These are phyloP conservation scores for Stylophora pistillata DNA, from an alignment of 64 coral and sea anemone genomes.

Conservation along the genomic window DNA sequence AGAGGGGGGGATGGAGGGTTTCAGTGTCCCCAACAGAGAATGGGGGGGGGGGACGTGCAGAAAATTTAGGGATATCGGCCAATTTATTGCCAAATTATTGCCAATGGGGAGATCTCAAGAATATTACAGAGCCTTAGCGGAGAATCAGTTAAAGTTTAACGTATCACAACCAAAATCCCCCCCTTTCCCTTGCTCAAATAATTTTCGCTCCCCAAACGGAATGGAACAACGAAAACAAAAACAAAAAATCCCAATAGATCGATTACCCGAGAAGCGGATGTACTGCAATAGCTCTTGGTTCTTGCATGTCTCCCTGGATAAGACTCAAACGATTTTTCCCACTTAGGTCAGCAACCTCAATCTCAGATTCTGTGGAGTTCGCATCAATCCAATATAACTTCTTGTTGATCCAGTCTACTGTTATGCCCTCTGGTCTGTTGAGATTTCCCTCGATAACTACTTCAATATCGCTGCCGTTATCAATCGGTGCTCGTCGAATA, in stretches of 20 bases:
- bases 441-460: conserved; percentile 57
- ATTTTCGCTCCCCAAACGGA: no score
- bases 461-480: conserved; percentile 46
- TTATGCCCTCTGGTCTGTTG: conserved; percentile 70
- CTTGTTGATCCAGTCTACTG: conserved; percentile 81
- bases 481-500: conserved; percentile 56
- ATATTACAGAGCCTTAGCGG: no score
- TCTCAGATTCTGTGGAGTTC: conserved; percentile 12
- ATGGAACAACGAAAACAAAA: not conserved
- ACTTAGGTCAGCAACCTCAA: conserved; percentile 78
- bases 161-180: no score
- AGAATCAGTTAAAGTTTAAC: no score
- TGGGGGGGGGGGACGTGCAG: no score
- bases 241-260: not conserved
- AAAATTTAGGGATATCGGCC: no score
- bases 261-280: conserved; percentile 78
- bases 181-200: no score
- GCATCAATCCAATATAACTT: conserved; percentile 96
- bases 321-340: conserved; percentile 60
- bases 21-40: no score
- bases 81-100: no score
- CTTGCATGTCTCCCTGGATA: conserved; percentile 12
- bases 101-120: no score
- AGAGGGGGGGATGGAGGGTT: no score
- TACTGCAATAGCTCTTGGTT: conserved; percentile 75